phyloP scores from a whole-genome alignment of 2,888 invertebrate species.

The Drosophila pegasa region DNA sequence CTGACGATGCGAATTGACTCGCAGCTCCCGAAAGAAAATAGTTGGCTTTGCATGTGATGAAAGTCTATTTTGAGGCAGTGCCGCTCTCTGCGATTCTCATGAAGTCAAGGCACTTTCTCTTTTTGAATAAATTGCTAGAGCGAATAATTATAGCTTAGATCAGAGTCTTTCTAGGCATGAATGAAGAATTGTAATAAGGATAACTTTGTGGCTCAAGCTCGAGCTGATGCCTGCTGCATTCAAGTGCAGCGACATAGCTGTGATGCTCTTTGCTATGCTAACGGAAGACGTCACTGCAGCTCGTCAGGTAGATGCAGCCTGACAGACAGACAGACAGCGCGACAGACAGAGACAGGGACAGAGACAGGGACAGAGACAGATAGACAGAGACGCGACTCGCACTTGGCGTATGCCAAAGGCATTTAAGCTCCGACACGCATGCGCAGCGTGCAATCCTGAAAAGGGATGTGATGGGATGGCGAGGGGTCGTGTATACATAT shows the following conservation, averaged over 20 bases:
- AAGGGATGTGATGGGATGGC: constrained; percentile 41
- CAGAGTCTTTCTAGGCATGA: too few relatives aligned
- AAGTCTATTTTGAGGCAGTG: not conserved
- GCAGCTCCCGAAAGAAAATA: not conserved
- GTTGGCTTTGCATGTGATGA: not conserved
- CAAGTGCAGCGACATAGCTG: constrained; percentile 23
- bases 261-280: constrained; percentile 8
- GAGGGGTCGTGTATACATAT: constrained; percentile 14
- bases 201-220: not conserved
- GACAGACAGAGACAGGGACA: not conserved
- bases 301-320: constrained; percentile 9
- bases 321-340: not conserved
- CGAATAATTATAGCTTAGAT: not conserved
- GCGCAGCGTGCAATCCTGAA: constrained; percentile 56
- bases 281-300: constrained; percentile 30
- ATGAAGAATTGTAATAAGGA: not conserved
- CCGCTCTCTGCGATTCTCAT: not conserved
- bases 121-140: not conserved
- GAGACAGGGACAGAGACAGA: constrained; percentile 2
- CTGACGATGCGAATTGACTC: not conserved
- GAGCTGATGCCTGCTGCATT: not conserved
- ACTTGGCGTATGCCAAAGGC: constrained; percentile 74
- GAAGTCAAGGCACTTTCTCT: not conserved
- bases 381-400: constrained; percentile 40
- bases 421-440: constrained; percentile 68